These are phyloP conservation scores for Brachyrhaphis roseni DNA, from an alignment of 2,797 vertebrate genomes.

Conservation along the genomic window DNA sequence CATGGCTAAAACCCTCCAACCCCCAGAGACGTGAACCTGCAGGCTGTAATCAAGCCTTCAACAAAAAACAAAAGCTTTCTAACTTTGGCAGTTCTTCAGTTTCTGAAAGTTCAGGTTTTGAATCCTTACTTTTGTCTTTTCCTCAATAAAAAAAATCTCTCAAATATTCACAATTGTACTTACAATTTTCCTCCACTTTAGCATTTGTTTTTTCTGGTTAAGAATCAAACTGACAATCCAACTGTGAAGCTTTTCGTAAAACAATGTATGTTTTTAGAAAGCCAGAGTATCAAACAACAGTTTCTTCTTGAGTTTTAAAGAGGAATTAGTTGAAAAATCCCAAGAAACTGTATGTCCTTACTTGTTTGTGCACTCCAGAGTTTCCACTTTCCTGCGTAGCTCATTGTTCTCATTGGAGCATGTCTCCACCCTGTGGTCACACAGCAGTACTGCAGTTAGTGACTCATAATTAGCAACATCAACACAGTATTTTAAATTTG, in stretches of 20 bases:
- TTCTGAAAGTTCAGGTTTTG: neutral
- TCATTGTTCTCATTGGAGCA: constrained; percentile 97
- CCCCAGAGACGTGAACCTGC: neutral
- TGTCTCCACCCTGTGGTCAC: constrained; percentile 89
- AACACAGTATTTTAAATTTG: neutral
- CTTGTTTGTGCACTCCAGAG: constrained; percentile 96
- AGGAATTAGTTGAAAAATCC: neutral
- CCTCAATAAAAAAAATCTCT: neutral
- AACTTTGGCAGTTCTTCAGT: neutral
- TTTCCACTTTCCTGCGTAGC: constrained; percentile 94
- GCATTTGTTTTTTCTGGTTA: neutral
- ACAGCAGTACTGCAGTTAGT: constrained; percentile 54
- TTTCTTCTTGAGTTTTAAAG: neutral
- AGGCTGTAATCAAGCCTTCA: constrained; percentile 10
- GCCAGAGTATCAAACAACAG: neutral
- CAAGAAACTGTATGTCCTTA: constrained; percentile 57
- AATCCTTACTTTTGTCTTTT: neutral
- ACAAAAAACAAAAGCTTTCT: neutral
- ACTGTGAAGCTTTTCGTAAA: neutral
- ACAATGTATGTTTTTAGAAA: neutral
- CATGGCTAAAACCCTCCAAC: neutral
- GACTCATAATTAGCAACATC: neutral
- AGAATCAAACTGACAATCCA: neutral
- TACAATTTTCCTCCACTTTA: neutral
- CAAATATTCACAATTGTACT: neutral